Conservation (phyloP, 2,888 invertebrate species). For the Parascotia fuliginaria region DNA sequence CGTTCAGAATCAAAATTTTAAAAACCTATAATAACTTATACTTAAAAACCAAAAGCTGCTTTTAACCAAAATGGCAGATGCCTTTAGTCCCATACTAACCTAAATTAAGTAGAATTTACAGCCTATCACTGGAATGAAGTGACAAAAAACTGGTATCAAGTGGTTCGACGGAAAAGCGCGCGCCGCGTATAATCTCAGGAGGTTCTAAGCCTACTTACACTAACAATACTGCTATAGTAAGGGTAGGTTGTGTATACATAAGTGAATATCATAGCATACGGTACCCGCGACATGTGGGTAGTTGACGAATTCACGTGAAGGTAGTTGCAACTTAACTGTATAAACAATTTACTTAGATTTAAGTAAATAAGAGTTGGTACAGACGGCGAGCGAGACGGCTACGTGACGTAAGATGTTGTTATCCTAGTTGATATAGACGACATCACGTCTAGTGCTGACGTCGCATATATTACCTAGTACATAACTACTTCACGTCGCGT, state of each 20-base stretch:
- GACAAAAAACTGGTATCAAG: background rate
- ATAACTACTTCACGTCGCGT: too few species aligned
- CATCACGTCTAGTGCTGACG: too few species aligned
- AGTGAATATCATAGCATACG: conserved; percentile 73
- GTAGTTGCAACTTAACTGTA: background rate
- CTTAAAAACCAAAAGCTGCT: background rate
- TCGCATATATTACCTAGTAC: too few species aligned
- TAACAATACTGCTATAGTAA: conserved; percentile 81
- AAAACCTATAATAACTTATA: background rate
- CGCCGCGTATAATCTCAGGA: conserved; percentile 69
- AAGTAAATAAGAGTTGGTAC: too few species aligned
- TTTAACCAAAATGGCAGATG: background rate
- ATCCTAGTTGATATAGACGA: too few species aligned
- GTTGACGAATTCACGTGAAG: conserved; percentile 8
- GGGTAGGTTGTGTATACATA: conserved; percentile 73
- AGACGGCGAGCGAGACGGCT: too few species aligned
- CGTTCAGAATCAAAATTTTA: too few species aligned
- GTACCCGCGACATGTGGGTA: conserved; percentile 67
- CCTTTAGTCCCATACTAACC: background rate
- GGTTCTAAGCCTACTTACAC: conserved; percentile 79
- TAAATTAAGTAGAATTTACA: conserved; percentile 8
- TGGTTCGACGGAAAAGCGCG: conserved; percentile 37
- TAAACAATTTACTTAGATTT: too few species aligned
- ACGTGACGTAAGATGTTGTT: too few species aligned
- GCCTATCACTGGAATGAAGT: conserved; percentile 16